Evolutionary conservation across 2,113 vertebrate species (phyloP).

Genomic region (Zootoca vivipara): DNA sequence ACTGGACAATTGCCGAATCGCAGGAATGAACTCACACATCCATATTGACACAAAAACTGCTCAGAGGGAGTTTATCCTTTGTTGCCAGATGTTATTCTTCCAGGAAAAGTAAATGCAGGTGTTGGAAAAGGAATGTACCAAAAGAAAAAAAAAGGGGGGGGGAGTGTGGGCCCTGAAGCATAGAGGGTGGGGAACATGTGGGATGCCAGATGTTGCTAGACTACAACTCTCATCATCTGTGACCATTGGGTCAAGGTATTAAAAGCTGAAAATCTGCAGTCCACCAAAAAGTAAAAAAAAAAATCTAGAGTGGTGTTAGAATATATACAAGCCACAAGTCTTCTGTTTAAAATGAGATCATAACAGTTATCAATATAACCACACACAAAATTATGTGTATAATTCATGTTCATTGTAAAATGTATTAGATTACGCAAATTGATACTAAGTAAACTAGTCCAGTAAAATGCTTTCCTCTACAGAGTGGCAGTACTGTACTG

Average conservation of each 20-base stretch:
- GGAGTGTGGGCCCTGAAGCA: too few species aligned
- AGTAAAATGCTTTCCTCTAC: not conserved
- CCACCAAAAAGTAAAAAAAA: not conserved
- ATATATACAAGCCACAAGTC: not conserved
- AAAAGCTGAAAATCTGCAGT: not conserved
- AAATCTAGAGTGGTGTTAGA: not conserved
- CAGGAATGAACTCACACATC: not conserved
- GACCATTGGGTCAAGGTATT: too few species aligned
- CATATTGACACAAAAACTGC: not conserved
- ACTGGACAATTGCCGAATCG: not conserved
- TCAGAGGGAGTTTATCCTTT: not conserved
- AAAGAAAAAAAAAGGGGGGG: too few species aligned
- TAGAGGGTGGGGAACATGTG: too few species aligned
- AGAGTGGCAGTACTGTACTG: not conserved
- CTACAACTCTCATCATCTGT: too few species aligned
- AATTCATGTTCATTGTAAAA: not conserved
- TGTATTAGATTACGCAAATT: constrained; percentile 3
- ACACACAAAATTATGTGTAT: not conserved
- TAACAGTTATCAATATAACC: constrained; percentile 1
- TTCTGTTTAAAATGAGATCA: constrained; percentile 5
- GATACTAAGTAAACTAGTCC: not conserved
- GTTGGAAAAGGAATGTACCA: not conserved
- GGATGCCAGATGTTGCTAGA: too few species aligned
- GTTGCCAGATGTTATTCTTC: not conserved
- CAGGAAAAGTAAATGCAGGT: not conserved